Evolutionary conservation across 1,140 invertebrate species (phyloP).

Genomic region (Acromyrmex echinatior): DNA sequence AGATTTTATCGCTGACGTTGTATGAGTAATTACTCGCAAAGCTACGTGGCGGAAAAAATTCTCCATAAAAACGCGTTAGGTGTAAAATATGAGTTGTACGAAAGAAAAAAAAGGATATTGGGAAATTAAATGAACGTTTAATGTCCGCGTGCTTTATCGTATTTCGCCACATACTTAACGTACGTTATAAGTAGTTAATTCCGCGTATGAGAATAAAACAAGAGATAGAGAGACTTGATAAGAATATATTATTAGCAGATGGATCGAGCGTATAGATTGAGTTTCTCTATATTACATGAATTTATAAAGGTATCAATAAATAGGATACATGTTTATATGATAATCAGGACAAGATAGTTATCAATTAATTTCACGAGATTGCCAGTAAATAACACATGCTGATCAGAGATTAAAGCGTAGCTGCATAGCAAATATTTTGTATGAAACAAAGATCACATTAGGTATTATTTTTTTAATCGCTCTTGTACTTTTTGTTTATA

Average conservation of each 20-base stretch:
- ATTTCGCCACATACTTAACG: constrained; percentile 46
- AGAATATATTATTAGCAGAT: constrained; percentile 21
- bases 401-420: constrained; percentile 18
- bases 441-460: neutral
- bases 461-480: neutral
- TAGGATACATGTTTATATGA: neutral
- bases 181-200: constrained; percentile 6
- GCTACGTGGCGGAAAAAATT: constrained; percentile 33
- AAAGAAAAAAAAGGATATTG: neutral
- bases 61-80: constrained; percentile 5
- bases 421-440: constrained; percentile 17
- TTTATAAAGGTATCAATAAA: constrained; percentile 20
- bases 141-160: neutral
- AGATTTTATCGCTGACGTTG: constrained; percentile 53
- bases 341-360: constrained; percentile 43
- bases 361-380: constrained; percentile 44
- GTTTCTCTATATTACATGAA: neutral
- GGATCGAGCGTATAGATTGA: neutral
- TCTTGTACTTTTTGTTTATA: neutral
- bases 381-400: neutral
- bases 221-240: constrained; percentile 15
- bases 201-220: neutral
- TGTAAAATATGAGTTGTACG: constrained; percentile 12
- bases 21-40: constrained; percentile 36
- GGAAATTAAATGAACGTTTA: constrained; percentile 15